Conservation (phyloP, 2,888 invertebrate species). For the Drepanosiphum platanoidis region DNA sequence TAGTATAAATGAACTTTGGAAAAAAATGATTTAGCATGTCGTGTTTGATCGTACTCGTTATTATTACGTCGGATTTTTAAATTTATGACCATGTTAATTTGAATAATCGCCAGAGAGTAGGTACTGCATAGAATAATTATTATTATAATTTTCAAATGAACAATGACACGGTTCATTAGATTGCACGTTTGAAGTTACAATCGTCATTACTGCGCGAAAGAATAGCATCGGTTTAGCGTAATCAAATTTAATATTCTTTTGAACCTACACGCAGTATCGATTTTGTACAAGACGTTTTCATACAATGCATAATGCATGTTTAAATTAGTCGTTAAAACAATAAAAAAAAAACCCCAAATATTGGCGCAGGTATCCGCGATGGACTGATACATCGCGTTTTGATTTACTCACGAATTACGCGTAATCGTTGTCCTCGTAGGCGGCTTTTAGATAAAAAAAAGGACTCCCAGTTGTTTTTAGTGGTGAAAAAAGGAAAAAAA, state of each 20-base stretch:
- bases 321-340: too few relatives aligned
- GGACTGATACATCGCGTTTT: too few relatives aligned
- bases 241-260: slow-evolving; percentile 22
- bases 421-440: too few relatives aligned
- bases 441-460: too few relatives aligned
- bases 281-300: neutral
- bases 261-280: neutral
- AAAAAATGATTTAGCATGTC: too few relatives aligned
- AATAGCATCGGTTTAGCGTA: neutral
- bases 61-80: slow-evolving; percentile 26
- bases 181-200: neutral
- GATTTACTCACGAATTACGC: too few relatives aligned
- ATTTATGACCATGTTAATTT: neutral
- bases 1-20: too few relatives aligned
- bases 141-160: neutral
- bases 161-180: slow-evolving; percentile 7
- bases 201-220: neutral
- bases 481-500: too few relatives aligned
- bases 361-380: too few relatives aligned
- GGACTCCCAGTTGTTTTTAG: too few relatives aligned
- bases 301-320: neutral
- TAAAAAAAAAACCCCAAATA: too few relatives aligned
- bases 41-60: too few relatives aligned
- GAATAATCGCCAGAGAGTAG: neutral
- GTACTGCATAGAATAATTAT: neutral